phyloP scores from a whole-genome alignment of 2,113 vertebrate species.

The Gobio gobio region DNA sequence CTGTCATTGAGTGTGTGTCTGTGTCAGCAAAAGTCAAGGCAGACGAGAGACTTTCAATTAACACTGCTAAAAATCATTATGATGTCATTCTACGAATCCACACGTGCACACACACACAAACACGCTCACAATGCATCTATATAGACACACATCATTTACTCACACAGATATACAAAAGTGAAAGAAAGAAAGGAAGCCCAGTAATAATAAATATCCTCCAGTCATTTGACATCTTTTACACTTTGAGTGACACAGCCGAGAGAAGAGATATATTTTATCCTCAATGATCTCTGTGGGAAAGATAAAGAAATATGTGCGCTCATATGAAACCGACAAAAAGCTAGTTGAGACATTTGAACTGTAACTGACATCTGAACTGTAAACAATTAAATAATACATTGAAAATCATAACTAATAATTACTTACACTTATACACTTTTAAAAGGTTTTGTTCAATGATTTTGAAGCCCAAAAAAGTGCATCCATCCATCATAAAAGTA shows the following conservation, averaged over 20 bases:
- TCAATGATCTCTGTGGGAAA: not conserved
- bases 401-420: no score
- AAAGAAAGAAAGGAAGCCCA: no score
- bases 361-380: not conserved
- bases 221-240: not conserved
- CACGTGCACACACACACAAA: not conserved
- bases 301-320: not conserved
- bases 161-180: no score
- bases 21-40: conserved; percentile 27
- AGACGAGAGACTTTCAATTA: conserved; percentile 16
- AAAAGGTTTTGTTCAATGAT: no score
- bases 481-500: no score
- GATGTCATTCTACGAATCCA: conserved; percentile 7
- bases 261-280: not conserved
- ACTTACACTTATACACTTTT: no score
- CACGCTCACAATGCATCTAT: not conserved
- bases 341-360: not conserved
- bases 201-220: no score
- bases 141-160: not conserved
- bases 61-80: conserved; percentile 32
- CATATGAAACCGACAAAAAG: no score
- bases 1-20: conserved; percentile 21
- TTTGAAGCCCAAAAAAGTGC: no score
- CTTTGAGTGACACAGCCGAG: not conserved
- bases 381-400: not conserved